Evolutionary conservation across 2,888 invertebrate genomes (phyloP).

Genomic region (Pyrrhia umbra): DNA sequence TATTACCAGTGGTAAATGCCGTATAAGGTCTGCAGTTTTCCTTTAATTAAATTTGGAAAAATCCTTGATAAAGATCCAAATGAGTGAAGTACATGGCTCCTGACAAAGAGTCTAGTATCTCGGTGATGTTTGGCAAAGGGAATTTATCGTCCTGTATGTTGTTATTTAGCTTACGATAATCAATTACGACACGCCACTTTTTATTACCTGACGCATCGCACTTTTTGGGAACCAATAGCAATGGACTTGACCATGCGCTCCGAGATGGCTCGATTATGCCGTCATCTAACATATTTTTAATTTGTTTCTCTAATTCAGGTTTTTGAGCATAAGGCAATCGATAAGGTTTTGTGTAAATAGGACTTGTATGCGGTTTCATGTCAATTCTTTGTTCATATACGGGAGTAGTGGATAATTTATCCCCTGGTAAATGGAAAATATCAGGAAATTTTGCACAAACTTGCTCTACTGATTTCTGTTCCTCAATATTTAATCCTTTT

Average conservation of each 20-base stretch:
- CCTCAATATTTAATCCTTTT: not conserved
- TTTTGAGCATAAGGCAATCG: conserved; percentile 3
- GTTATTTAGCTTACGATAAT: not conserved
- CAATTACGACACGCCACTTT: conserved; percentile 9
- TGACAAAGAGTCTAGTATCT: too few relatives aligned
- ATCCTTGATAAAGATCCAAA: conserved; percentile 2
- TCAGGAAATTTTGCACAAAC: conserved; percentile 37
- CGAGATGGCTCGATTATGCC: not conserved
- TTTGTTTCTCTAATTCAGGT: not conserved
- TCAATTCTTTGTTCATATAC: conserved; percentile 24
- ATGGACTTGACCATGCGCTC: conserved; percentile 7
- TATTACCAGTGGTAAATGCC: not conserved
- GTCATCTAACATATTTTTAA: not conserved
- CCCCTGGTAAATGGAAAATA: conserved; percentile 26
- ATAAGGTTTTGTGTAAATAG: conserved; percentile 22
- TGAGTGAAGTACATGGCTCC: conserved; percentile 8
- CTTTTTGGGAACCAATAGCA: conserved; percentile 4
- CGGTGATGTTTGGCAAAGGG: too few relatives aligned
- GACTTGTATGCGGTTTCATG: conserved; percentile 20
- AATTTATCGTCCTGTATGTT: conserved; percentile 7
- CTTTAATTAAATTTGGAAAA: not conserved
- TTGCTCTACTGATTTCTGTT: conserved; percentile 3
- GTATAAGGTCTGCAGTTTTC: conserved; percentile 2
- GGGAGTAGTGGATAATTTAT: conserved; percentile 19
- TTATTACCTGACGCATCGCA: not conserved